Conservation (phyloP, 64 coral and sea anemone species). For the Montipora efflorescens region DNA sequence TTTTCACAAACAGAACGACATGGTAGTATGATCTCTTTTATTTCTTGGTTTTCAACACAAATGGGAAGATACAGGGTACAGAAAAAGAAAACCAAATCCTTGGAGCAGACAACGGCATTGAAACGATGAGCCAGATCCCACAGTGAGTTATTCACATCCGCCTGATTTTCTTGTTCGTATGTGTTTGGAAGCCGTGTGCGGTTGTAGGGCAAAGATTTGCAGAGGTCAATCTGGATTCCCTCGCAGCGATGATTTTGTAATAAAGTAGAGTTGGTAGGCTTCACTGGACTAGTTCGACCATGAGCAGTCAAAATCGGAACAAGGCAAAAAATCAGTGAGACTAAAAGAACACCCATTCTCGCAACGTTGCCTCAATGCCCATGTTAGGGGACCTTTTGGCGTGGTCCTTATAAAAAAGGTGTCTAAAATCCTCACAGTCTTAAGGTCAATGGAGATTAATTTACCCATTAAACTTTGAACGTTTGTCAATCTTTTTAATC, state of each 20-base stretch:
- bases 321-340: neutral
- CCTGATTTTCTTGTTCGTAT: conserved; percentile 23
- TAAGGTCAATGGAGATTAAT: neutral
- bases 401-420: neutral
- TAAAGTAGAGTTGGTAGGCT: neutral
- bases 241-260: conserved; percentile 1
- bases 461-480: neutral
- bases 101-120: conserved; percentile 21
- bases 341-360: neutral
- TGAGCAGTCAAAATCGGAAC: neutral
- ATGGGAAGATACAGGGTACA: conserved; percentile 65
- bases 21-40: neutral
- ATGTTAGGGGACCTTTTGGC: neutral
- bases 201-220: conserved; percentile 64
- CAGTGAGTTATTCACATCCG: neutral
- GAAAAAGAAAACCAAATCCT: conserved; percentile 54
- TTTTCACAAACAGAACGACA: conserved; percentile 61
- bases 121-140: neutral
- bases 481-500: neutral
- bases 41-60: neutral
- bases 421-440: neutral
- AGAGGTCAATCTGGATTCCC: conserved; percentile 13
- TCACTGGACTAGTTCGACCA: neutral
- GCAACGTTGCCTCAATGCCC: neutral
- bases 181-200: conserved; percentile 49